These are phyloP conservation scores for Fratercula arctica DNA, from an alignment of 2,797 vertebrate genomes.

Conservation along the genomic window DNA sequence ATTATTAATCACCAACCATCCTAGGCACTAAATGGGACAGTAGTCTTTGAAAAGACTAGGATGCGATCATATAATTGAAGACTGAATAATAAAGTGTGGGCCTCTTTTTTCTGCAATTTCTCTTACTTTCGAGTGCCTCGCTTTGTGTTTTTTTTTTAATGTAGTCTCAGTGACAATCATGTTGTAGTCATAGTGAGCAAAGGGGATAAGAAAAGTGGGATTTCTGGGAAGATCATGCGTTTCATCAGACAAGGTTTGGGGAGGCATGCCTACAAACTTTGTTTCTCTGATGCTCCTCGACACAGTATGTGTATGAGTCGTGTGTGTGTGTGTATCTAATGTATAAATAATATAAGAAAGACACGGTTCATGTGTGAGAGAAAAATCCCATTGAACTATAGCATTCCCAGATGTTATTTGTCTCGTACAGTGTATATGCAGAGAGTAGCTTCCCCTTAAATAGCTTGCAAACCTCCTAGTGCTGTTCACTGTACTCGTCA, in stretches of 20 bases:
- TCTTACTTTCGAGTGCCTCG: neutral
- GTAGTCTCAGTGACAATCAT: neutral
- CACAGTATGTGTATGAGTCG: too few relatives aligned
- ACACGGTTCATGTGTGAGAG: neutral
- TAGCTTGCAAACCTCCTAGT: neutral
- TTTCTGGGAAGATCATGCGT: neutral
- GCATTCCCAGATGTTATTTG: constrained; percentile 24
- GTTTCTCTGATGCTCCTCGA: neutral
- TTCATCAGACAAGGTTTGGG: neutral
- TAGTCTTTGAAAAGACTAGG: neutral
- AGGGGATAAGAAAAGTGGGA: neutral
- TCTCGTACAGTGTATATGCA: neutral
- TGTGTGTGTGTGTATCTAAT: neutral
- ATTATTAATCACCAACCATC: neutral
- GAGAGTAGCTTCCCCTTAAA: neutral
- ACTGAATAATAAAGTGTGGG: neutral
- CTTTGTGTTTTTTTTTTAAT: neutral
- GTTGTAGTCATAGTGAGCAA: neutral
- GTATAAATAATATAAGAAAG: neutral
- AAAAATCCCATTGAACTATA: constrained; percentile 19
- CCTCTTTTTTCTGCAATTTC: neutral
- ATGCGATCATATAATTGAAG: neutral
- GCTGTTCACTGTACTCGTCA: neutral
- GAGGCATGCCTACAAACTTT: neutral
- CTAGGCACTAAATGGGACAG: neutral